Evolutionary conservation across 2,797 vertebrate genomes (phyloP).

Genomic region (Sebastes hubbsi): DNA sequence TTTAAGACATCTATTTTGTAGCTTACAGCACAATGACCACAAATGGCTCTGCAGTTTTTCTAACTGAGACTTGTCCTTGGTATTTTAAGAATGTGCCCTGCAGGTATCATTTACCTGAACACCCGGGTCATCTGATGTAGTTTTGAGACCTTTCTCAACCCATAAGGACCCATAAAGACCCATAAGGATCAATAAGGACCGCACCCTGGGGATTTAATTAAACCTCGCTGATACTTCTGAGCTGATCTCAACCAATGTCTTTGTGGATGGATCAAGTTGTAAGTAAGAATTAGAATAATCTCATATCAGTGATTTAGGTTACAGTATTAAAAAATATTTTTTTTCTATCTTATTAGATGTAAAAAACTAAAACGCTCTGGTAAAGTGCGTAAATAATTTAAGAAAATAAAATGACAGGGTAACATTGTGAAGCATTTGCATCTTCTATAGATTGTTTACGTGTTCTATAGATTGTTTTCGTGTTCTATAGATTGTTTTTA

Average conservation of each 20-base stretch:
- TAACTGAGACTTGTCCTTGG: not conserved
- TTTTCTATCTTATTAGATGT: not conserved
- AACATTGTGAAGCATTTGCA: not conserved
- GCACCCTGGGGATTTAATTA: not conserved
- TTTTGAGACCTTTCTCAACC: too few species aligned
- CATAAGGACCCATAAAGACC: too few species aligned
- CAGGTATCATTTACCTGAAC: not conserved
- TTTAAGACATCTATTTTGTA: not conserved
- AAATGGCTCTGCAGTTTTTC: not conserved
- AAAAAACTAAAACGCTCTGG: not conserved
- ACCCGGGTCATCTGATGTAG: not conserved
- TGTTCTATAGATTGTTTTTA: too few species aligned
- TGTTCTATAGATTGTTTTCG: too few species aligned
- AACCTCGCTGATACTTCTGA: not conserved
- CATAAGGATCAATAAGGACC: too few species aligned
- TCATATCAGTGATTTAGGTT: not conserved
- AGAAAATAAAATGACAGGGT: not conserved
- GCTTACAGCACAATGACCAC: not conserved
- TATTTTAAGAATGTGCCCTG: not conserved
- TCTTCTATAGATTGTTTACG: not conserved
- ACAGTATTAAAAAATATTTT: accelerated
- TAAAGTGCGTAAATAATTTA: not conserved
- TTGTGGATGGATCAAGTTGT: not conserved
- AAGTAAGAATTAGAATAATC: not conserved
- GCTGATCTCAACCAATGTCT: not conserved